A percentile compares a stretch with the other conserved stretches of the same genome.
Conservation (phyloP, 2,797 vertebrate species). For the Phalloptychus januarius region DNA sequence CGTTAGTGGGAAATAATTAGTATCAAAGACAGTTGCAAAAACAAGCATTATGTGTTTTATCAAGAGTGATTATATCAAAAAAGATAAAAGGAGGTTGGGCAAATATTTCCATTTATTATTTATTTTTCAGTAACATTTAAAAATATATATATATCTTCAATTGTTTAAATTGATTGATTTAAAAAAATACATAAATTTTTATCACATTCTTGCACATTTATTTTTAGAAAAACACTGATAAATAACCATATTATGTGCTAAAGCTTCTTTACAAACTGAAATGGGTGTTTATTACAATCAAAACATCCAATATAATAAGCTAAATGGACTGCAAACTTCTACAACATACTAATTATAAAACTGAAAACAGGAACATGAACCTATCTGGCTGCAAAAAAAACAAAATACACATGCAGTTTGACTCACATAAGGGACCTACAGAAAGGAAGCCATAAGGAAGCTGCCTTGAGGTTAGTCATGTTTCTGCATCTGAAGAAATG, state of each 20-base stretch:
- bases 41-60: background rate
- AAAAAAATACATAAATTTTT: slow-evolving; percentile 7
- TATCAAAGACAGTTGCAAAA: background rate
- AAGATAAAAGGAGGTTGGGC: background rate
- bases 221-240: slow-evolving; percentile 8
- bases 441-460: slow-evolving; percentile 56
- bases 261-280: slow-evolving; percentile 27
- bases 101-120: background rate
- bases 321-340: slow-evolving; percentile 63
- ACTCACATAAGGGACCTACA: slow-evolving; percentile 43
- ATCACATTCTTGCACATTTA: slow-evolving; percentile 2
- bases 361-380: slow-evolving; percentile 61
- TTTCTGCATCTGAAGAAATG: slow-evolving; percentile 65
- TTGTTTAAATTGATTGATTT: background rate
- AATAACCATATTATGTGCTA: background rate
- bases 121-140: background rate
- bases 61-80: background rate
- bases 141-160: background rate
- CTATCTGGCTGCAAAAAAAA: slow-evolving; percentile 17
- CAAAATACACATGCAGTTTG: slow-evolving; percentile 26
- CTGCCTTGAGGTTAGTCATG: slow-evolving; percentile 57
- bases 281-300: slow-evolving; percentile 46
- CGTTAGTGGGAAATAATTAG: background rate
- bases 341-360: slow-evolving; percentile 71
- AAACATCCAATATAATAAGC: slow-evolving; percentile 63